phyloP scores from a whole-genome alignment of 2,888 invertebrate species.

The Lamellibrachia columna region DNA sequence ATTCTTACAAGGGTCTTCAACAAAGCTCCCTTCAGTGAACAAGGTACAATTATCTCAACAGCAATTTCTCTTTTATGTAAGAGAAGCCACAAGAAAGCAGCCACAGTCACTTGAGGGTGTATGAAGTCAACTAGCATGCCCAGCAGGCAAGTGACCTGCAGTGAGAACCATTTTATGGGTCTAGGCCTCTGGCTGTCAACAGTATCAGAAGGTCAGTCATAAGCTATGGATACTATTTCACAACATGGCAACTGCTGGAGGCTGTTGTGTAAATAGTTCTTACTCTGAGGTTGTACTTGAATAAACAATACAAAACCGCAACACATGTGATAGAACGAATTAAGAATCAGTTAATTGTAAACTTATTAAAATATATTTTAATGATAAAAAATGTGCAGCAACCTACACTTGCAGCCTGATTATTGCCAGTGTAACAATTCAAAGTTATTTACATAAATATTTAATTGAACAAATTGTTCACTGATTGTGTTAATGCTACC shows the following conservation, averaged over 20 bases:
- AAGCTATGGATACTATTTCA: neutral
- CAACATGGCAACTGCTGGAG: neutral
- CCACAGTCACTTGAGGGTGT: neutral
- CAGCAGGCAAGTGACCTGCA: neutral
- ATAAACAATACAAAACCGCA: neutral
- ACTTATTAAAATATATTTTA: too few species aligned
- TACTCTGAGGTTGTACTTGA: neutral
- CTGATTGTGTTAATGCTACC: neutral
- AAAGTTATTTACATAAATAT: neutral
- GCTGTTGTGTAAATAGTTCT: neutral
- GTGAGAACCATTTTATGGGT: neutral
- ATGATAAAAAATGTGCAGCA: too few species aligned
- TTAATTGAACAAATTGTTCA: neutral
- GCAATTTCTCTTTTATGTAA: constrained; percentile 8
- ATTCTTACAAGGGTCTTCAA: neutral
- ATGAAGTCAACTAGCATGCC: neutral
- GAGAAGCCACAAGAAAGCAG: neutral
- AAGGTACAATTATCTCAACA: neutral
- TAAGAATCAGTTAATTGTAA: too few species aligned
- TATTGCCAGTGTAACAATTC: too few species aligned
- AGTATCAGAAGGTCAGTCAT: neutral
- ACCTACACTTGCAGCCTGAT: too few species aligned
- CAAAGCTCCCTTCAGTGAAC: neutral
- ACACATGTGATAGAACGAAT: too few species aligned
- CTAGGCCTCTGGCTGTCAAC: neutral